These are phyloP conservation scores for Holothuria leucospilota DNA, from an alignment of 53 echinoderm and acorn worm genomes.

Conservation along the genomic window DNA sequence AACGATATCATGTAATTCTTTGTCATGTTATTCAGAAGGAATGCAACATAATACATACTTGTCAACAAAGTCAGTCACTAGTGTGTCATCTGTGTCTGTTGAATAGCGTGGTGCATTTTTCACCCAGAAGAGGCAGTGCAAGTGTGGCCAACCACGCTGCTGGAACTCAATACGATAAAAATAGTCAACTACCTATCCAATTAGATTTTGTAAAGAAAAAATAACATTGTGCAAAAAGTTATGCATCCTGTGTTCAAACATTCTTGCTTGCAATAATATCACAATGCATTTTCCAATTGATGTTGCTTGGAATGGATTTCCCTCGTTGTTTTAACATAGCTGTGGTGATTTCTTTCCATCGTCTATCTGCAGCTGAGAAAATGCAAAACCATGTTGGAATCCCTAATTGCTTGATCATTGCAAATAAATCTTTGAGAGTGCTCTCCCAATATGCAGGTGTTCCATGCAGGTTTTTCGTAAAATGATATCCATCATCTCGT, in stretches of 20 bases:
- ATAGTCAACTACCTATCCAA: slow-evolving; percentile 69
- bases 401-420: slow-evolving; percentile 71
- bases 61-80: slow-evolving; percentile 58
- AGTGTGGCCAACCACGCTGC: slow-evolving; percentile 58
- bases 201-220: slow-evolving; percentile 63
- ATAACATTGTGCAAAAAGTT: slow-evolving; percentile 64
- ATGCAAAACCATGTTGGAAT: slow-evolving; percentile 70
- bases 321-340: slow-evolving; percentile 59
- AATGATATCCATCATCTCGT: slow-evolving; percentile 58
- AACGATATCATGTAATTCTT: slow-evolving; percentile 66
- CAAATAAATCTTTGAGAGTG: slow-evolving; percentile 67
- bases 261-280: slow-evolving; percentile 62
- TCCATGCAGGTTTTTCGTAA: slow-evolving; percentile 67
- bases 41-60: slow-evolving; percentile 71
- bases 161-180: slow-evolving; percentile 63
- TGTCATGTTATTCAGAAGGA: slow-evolving; percentile 63
- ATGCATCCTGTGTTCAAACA: slow-evolving; percentile 72
- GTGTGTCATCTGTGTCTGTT: slow-evolving; percentile 49
- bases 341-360: slow-evolving; percentile 63
- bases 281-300: slow-evolving; percentile 69
- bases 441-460: slow-evolving; percentile 71
- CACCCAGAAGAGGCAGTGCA: slow-evolving; percentile 68
- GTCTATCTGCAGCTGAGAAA: slow-evolving; percentile 67
- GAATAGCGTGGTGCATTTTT: slow-evolving; percentile 60
- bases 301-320: slow-evolving; percentile 47